Conservation (phyloP, 2,797 vertebrate genomes). For the Anguilla pacifica region DNA sequence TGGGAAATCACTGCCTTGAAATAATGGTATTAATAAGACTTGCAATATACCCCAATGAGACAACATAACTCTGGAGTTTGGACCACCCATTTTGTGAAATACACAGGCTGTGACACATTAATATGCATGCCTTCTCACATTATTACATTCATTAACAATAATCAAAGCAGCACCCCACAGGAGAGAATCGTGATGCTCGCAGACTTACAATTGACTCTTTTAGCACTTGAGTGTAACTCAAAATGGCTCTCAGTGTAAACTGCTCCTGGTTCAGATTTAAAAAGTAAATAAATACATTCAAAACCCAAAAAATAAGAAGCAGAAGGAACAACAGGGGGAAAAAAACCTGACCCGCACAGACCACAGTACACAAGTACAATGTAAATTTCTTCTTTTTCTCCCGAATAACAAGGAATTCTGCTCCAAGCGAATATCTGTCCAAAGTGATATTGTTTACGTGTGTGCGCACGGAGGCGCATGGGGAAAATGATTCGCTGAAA, state of each 20-base stretch:
- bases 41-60: not conserved
- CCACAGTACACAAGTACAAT: not conserved
- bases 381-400: not conserved
- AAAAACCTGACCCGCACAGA: not conserved
- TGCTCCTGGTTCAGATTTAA: not conserved
- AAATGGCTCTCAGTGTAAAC: not conserved
- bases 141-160: constrained; percentile 1
- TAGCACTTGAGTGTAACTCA: not conserved
- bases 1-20: not conserved
- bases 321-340: not conserved
- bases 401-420: not conserved
- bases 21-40: not conserved
- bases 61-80: not conserved
- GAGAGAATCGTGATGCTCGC: not conserved
- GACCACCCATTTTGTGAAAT: not conserved
- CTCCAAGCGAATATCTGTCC: not conserved
- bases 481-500: constrained; percentile 13
- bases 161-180: not conserved
- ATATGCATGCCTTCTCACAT: not conserved
- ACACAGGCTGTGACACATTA: not conserved
- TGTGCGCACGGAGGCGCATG: not conserved
- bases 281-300: not conserved
- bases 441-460: not conserved
- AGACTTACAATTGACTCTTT: not conserved
- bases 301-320: not conserved